Conservation (phyloP, 1,140 invertebrate genomes). For the Anadara kagoshimensis region DNA sequence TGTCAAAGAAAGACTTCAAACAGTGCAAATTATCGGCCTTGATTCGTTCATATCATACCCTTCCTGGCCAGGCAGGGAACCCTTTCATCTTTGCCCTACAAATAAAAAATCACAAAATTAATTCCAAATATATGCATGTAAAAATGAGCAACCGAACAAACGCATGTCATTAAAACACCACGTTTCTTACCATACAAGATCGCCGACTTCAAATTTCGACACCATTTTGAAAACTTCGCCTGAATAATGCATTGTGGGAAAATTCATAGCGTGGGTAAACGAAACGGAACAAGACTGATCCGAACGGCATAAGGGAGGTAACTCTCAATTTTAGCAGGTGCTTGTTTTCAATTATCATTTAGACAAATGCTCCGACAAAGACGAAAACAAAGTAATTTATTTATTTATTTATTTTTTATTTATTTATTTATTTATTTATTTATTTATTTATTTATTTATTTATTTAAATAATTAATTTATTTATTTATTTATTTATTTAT, state of each 20-base stretch:
- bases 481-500: no score
- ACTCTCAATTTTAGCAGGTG: not conserved
- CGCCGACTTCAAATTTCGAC: conserved; percentile 81
- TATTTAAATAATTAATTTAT: no score
- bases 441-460: no score
- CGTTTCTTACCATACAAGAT: conserved; percentile 83
- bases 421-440: no score
- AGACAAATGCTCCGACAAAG: no score
- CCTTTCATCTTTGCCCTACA: conserved; percentile 97
- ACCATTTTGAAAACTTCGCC: conserved; percentile 74
- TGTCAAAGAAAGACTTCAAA: conserved; percentile 2
- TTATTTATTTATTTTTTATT: no score
- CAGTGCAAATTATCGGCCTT: not conserved
- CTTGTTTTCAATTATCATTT: no score
- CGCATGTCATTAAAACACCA: conserved; percentile 28
- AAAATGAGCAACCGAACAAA: conserved; percentile 27
- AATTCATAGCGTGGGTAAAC: conserved; percentile 3
- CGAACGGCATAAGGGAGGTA: conserved; percentile 3
- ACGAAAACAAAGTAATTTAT: no score
- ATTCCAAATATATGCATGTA: conserved; percentile 53
- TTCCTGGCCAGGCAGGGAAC: conserved; percentile 93
- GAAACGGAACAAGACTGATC: no score
- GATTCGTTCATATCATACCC: conserved; percentile 78
- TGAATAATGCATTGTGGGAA: conserved; percentile 25
- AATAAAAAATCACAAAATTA: conserved; percentile 39